Percentiles rank a stretch among this genome's conserved stretches.
phyloP scores from a whole-genome alignment of 2,888 invertebrate species.

The Schrankia costaestrigalis region DNA sequence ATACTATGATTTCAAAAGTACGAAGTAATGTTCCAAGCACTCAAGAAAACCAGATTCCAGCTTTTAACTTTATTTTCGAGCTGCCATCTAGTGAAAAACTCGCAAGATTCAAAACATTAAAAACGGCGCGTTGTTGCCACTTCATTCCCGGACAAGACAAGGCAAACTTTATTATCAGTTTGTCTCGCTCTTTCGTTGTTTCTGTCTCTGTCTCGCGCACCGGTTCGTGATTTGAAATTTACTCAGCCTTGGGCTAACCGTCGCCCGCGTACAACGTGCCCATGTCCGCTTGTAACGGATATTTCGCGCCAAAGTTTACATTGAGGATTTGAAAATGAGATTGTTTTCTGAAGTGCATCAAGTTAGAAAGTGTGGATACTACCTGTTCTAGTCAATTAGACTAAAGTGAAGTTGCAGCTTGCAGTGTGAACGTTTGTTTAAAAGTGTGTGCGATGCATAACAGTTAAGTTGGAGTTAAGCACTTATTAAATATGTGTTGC shows the following conservation, averaged over 20 bases:
- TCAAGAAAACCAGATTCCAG: constrained; percentile 7
- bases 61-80: constrained; percentile 10
- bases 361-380: constrained; percentile 40
- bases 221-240: constrained; percentile 50
- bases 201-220: constrained; percentile 47
- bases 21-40: too few relatives aligned
- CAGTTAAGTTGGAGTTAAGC: constrained; percentile 61
- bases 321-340: constrained; percentile 55
- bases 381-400: constrained; percentile 29
- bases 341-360: constrained; percentile 41
- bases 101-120: constrained; percentile 33
- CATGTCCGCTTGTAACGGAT: constrained; percentile 36
- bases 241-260: constrained; percentile 68
- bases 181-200: constrained; percentile 24
- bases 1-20: too few relatives aligned
- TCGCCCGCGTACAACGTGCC: constrained; percentile 55
- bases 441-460: constrained; percentile 48
- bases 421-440: constrained; percentile 40
- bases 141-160: constrained; percentile 45
- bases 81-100: constrained; percentile 57
- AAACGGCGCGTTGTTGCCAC: constrained; percentile 42
- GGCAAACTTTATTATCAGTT: constrained; percentile 43
- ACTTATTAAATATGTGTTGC: constrained; percentile 48
- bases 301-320: constrained; percentile 65
- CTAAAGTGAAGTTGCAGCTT: constrained; percentile 37